Percentiles rank a stretch among this genome's conserved stretches.
These are phyloP conservation scores for Mus spretus DNA, from an alignment of 2,797 vertebrate species.

Conservation along the genomic window DNA sequence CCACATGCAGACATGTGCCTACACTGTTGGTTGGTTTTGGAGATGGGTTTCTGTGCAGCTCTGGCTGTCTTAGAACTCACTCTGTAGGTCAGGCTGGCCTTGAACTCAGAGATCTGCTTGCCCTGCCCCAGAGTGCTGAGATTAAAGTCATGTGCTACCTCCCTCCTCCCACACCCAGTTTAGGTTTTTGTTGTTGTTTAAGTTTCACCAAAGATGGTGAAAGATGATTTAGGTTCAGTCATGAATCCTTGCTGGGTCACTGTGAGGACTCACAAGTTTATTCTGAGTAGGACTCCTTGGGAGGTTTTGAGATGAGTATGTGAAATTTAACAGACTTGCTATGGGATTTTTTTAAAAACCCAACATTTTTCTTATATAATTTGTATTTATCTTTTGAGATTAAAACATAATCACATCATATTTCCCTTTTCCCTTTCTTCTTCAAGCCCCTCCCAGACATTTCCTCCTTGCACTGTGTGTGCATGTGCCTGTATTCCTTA, in stretches of 20 bases:
- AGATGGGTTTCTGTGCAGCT: background rate
- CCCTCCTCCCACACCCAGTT: no score
- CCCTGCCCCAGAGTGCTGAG: background rate
- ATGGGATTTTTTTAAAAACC: background rate
- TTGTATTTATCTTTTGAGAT: background rate
- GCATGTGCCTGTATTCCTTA: background rate
- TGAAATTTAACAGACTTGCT: background rate
- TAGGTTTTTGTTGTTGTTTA: background rate
- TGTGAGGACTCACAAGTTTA: background rate
- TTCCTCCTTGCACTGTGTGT: background rate
- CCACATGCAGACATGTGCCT: background rate
- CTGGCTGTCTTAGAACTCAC: background rate
- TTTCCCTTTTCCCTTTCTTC: background rate
- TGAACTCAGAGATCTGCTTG: background rate
- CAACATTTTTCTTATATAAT: background rate
- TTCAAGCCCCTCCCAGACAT: background rate
- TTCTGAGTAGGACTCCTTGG: background rate
- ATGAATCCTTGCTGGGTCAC: background rate
- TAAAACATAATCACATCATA: background rate
- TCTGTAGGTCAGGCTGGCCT: background rate
- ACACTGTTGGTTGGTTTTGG: background rate
- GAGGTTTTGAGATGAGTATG: background rate
- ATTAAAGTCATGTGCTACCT: background rate
- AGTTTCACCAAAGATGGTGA: background rate
- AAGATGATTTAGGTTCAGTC: accelerated